Percentiles rank a stretch among this genome's conserved stretches.
Evolutionary conservation across 2,797 vertebrate species (phyloP).

Genomic region (Lithobates pipiens): DNA sequence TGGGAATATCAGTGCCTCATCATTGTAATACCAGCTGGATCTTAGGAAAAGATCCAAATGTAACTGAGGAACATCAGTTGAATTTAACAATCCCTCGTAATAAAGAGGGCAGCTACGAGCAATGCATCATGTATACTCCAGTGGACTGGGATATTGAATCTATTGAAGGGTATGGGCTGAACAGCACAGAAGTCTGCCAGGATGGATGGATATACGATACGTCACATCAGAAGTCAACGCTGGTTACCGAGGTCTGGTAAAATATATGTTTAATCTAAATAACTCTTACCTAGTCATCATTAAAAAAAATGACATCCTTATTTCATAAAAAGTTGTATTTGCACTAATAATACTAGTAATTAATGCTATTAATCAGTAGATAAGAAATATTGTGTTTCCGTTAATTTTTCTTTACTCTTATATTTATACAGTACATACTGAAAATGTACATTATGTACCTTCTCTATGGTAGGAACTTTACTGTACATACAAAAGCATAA

Average conservation of each 20-base stretch:
- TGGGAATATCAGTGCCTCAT: slow-evolving; percentile 74
- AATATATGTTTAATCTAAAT: background rate
- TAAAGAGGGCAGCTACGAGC: slow-evolving; percentile 72
- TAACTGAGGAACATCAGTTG: slow-evolving; percentile 76
- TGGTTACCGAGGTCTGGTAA: slow-evolving; percentile 80
- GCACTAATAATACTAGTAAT: no score
- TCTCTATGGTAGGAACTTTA: no score
- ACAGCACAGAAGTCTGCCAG: slow-evolving; percentile 76
- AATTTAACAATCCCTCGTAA: slow-evolving; percentile 82
- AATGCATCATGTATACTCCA: slow-evolving; percentile 85
- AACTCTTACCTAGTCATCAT: background rate
- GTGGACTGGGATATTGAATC: slow-evolving; percentile 75
- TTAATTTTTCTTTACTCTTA: no score
- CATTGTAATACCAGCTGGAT: slow-evolving; percentile 89
- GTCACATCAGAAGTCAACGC: slow-evolving; percentile 67
- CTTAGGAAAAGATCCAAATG: slow-evolving; percentile 70
- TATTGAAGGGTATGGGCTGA: slow-evolving; percentile 78
- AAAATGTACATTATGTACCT: no score
- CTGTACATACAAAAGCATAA: no score
- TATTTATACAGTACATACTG: no score
- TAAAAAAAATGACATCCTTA: background rate
- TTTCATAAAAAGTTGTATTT: background rate
- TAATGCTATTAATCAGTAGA: no score
- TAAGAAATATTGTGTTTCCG: no score
- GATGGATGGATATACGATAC: slow-evolving; percentile 79